Percentiles rank a stretch among this genome's conserved stretches.
phyloP scores from a whole-genome alignment of 2,797 vertebrate species.

The Tiaroga cobitis region DNA sequence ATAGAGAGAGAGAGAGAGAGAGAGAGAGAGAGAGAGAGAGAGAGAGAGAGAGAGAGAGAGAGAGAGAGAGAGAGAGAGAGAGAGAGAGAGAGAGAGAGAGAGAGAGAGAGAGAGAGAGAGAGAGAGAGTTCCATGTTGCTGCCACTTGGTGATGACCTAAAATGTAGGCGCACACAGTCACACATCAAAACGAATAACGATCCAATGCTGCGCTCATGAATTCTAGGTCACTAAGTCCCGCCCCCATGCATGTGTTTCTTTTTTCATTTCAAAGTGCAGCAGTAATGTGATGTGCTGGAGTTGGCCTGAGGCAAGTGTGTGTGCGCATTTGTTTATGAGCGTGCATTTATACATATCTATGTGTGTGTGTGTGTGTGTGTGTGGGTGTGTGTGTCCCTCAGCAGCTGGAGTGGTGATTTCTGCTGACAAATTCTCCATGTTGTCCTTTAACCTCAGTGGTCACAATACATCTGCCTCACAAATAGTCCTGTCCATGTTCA shows the following conservation, averaged over 20 bases:
- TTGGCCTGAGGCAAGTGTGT: conserved; percentile 33
- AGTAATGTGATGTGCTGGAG: conserved; percentile 53
- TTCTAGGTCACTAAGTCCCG: conserved; percentile 61
- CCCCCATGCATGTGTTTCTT: conserved; percentile 49
- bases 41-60: conserved; percentile 14
- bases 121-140: conserved; percentile 44
- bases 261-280: conserved; percentile 51
- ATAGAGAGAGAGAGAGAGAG: conserved; percentile 16
- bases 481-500: background rate
- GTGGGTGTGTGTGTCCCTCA: conserved; percentile 64
- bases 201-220: conserved; percentile 58
- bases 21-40: conserved; percentile 21
- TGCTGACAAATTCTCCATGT: conserved; percentile 73
- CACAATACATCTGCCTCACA: conserved; percentile 37
- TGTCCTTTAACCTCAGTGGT: conserved; percentile 55
- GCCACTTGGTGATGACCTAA: conserved; percentile 61
- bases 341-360: background rate
- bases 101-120: conserved; percentile 27
- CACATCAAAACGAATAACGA: conserved; percentile 64
- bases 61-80: conserved; percentile 8
- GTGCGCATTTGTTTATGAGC: conserved; percentile 12
- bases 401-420: conserved; percentile 49
- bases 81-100: conserved; percentile 6
- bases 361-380: conserved; percentile 32
- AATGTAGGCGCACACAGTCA: conserved; percentile 59